Base-by-base conservation (phyloP, 2,113 vertebrate species). In the Dasypus novemcinctus region DNA sequence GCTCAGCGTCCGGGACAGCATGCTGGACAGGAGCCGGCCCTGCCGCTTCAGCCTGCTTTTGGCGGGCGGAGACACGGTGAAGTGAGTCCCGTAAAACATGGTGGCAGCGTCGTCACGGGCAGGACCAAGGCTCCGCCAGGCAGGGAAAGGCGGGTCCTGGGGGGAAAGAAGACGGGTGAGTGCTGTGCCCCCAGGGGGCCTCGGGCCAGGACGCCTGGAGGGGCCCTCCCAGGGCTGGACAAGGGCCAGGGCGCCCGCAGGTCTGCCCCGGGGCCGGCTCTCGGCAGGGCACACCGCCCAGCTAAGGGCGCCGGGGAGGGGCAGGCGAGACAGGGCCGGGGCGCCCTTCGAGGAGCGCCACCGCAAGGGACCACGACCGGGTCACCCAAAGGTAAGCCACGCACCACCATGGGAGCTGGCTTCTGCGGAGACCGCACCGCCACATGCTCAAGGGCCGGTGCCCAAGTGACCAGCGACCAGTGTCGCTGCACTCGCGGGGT, bases 31-130 rank as follows among this genome's bases (percentile, higher is more conserved):
- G 80, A 99, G 99, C 38, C 99, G 99, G 98, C 99, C 98, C 98
- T 99, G 99, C 25, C 99, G 99, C 97, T 99, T 99, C 95, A 99
- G 98, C 20, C 99, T 99, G 98, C 91, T 99, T 98, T 99, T 99
- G 97, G 99, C 98, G 0, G 99, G 99, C 0, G 99, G 99, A 87
- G 99, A 99, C 99, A 99, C 99, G 97, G 98, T 98, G 82, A 98
- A 96, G 14, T 99, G 99, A 13, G 99, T 99, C 92, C 99, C 99
- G 97, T 99, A 99, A 87, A 99, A 99, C 99, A 99, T 99, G 61
- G 95, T 95, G 98, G 49, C 96, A 1, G 93, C 18, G 94, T 63
- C 0, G 69, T 98, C 97, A 94, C 88, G 95, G 81, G 96, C 52
- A 18, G 79, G 59, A 90, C 97, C 57, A 85, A 31, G 20, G 71